Conservation (phyloP, 2,888 invertebrate species). For the Blastobasis adustella region DNA sequence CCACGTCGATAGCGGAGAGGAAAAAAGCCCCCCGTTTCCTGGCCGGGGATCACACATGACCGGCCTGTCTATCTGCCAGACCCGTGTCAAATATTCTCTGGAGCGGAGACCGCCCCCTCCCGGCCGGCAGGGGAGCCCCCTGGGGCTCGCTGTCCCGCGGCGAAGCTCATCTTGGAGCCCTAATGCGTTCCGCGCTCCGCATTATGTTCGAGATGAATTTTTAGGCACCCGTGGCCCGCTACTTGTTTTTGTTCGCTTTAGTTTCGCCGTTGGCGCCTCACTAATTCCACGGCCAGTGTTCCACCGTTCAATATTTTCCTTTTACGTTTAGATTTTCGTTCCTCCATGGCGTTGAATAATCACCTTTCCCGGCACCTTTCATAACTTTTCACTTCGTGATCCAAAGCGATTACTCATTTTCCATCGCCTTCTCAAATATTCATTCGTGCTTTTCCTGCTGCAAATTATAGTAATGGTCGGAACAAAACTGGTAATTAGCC, state of each 20-base stretch:
- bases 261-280: background rate
- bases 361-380: constrained; percentile 66
- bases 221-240: constrained; percentile 41
- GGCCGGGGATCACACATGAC: constrained; percentile 74
- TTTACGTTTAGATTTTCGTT: constrained; percentile 66
- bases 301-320: constrained; percentile 58
- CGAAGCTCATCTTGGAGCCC: constrained; percentile 72
- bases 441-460: constrained; percentile 68
- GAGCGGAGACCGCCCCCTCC: constrained; percentile 68
- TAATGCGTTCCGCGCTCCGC: constrained; percentile 65
- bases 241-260: constrained; percentile 25
- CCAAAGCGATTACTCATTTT: constrained; percentile 69
- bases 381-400: constrained; percentile 75
- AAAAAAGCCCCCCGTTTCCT: constrained; percentile 71
- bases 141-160: constrained; percentile 71
- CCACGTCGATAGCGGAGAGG: constrained; percentile 64
- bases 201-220: constrained; percentile 65
- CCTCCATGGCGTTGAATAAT: constrained; percentile 62
- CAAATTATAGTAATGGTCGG: constrained; percentile 68
- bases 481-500: constrained; percentile 67
- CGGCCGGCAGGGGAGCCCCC: constrained; percentile 55
- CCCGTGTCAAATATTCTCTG: constrained; percentile 76
- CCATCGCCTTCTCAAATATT: constrained; percentile 74
- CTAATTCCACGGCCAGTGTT: constrained; percentile 11
- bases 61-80: constrained; percentile 75